A percentile compares a stretch with the other conserved stretches of the same genome.
Evolutionary conservation across 2,113 vertebrate species (phyloP).

Genomic region (Clarias gariepinus): DNA sequence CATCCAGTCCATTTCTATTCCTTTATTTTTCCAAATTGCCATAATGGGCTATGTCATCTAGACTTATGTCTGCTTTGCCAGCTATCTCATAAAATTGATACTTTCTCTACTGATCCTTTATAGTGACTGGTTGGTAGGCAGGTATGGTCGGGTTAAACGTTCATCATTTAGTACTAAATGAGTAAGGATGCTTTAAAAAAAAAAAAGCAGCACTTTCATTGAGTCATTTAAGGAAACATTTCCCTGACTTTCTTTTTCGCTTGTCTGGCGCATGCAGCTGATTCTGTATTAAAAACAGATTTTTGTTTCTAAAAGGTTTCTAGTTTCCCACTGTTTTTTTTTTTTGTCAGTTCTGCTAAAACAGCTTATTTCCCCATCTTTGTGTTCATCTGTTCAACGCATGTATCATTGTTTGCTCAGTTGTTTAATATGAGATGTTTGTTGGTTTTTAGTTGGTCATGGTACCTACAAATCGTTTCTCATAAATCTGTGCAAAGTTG

Average conservation of each 20-base stretch:
- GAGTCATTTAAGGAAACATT: not conserved
- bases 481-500: not conserved
- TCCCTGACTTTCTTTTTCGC: not conserved
- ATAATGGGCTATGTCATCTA: not conserved
- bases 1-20: not conserved
- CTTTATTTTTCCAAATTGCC: too few species aligned
- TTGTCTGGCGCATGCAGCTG: not conserved
- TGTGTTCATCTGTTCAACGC: not conserved
- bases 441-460: too few species aligned
- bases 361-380: not conserved
- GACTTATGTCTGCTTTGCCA: not conserved
- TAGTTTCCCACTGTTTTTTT: not conserved
- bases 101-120: not conserved
- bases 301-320: not conserved
- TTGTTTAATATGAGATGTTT: not conserved
- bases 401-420: not conserved
- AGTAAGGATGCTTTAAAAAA: not conserved
- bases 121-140: not conserved
- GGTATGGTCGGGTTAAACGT: not conserved
- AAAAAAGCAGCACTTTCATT: not conserved
- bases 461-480: not conserved
- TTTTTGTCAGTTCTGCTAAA: not conserved
- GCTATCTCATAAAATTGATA: not conserved
- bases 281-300: conserved; percentile 1
- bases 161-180: not conserved